Base-by-base conservation (phyloP, 2,888 invertebrate genomes). In the Stegophylla sp. region DNA sequence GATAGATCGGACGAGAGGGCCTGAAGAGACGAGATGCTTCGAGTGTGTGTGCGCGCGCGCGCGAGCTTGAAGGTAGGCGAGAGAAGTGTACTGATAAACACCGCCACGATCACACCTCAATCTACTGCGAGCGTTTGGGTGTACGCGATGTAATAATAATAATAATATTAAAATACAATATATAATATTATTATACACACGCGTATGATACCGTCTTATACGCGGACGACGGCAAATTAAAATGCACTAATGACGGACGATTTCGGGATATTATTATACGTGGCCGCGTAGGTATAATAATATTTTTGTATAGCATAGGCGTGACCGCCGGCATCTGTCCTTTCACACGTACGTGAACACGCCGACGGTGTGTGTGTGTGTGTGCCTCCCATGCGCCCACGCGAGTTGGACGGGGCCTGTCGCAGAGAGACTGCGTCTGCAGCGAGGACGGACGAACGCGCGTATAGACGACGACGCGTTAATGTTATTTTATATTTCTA, bases 171-270 rank as follows among this genome's bases (percentile, higher is more conserved):
- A 17, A 4, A 67, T 10, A 23, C 45, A 3, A 26, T n/a, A 28
- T 66, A 66, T n/a, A 66, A 17, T 45, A 7, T 3, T 34, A 66
- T 23, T 20, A 51, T 34, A 45, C 12, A 15, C 17, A 34, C 51
- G 28, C 17, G 15, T 23, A 20, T 15, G 15, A 20, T 23, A 45
- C 15, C 13, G 34, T 45, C 45, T 4, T 43, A 12, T 45, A 13
- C 26, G 56, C 43, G 72, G 53, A 43, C 48, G 53, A 43, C 48
- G 73, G 73, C 28, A 48, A 63, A 74, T 74, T 74, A 74, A 74
- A 74, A 74, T 63, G 74, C 74, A 74, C 74, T 75, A 75, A 75
- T 75, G 75, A 74, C 74, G 63, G 74, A 75, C 51, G 64, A 41
- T 64, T 64, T 64, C 41, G 23, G 51, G n/a, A n/a, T n/a, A n/a